Base-by-base conservation (phyloP, 1,140 invertebrate genomes). In the Drosophila bocki region DNA sequence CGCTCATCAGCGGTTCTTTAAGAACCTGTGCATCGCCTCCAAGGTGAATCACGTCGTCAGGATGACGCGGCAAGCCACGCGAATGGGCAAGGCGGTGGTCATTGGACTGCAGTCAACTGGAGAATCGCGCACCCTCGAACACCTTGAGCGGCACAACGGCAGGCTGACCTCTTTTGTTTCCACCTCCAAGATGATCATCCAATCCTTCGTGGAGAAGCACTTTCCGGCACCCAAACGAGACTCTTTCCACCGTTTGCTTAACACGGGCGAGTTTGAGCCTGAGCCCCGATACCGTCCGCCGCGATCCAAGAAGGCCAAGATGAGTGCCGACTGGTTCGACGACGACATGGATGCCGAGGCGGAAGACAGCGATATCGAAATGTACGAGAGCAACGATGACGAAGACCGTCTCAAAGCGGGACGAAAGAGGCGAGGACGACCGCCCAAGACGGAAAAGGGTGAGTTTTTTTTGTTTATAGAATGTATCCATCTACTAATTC, bases 1-100 rank as follows among this genome's bases (percentile, higher is more conserved):
- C 0, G 96, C 99, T 7, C 99, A 99, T 95, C 99, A 99, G 93
- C 94, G 99, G n/a, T 99, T 99, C 94, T 99, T 99, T 94, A 99
- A 99, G 93, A 99, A 99, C 93, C 94, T 99, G 0, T 99, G 99
- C 93, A 99, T 99, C 78, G 99, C 98, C 3, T 96, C 98, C 7
- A 99, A 99, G 93, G 96, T 99, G 12, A 95, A 96, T 69, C 96
- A 97, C 91, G 97, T 97, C 1, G 97, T 98, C 6, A 93, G 95
- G 35, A 95, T 96, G 33, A 96, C 97, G 0, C 95, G 97, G 9
- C 97, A 99, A 91, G 98, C 98, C 22, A 96, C 99, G 0, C 98
- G 98, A 91, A 96, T 96, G 93, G 98, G 98, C 42, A 99, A 99
- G 94, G 99, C 99, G 93, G 98, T 99, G 29, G 99, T 99, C 2